Percentiles rank a stretch among this genome's conserved stretches.
These are phyloP conservation scores for Thymelicus sylvestris DNA, from an alignment of 2,888 invertebrate genomes.

Conservation along the genomic window DNA sequence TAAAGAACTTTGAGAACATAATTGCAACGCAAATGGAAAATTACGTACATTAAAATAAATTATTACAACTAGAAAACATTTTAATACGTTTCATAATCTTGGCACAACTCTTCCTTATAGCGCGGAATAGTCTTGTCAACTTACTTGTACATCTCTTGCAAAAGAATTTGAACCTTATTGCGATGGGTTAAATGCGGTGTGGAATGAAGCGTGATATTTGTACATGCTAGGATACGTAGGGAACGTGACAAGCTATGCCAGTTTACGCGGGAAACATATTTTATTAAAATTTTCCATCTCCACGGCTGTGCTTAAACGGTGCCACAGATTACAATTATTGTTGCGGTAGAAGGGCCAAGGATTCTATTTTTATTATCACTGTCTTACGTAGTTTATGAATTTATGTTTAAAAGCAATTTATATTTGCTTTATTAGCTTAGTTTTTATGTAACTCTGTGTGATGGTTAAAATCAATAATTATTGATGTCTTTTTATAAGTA, in stretches of 20 bases:
- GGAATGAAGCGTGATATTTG: conserved; percentile 40
- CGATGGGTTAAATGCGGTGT: conserved; percentile 40
- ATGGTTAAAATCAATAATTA: too few relatives aligned
- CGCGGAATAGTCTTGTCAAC: conserved; percentile 44
- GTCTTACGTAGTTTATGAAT: too few relatives aligned
- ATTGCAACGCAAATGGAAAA: conserved; percentile 44
- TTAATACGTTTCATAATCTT: conserved; percentile 63
- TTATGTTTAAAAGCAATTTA: too few relatives aligned
- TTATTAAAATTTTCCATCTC: conserved; percentile 77
- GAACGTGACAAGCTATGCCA: conserved; percentile 64
- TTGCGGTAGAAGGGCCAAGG: conserved; percentile 9
- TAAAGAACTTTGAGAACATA: conserved; percentile 23
- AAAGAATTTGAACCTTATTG: conserved; percentile 42
- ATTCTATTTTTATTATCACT: not conserved
- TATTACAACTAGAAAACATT: conserved; percentile 55
- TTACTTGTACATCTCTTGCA: not conserved
- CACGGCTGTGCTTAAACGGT: conserved; percentile 56
- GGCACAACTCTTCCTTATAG: conserved; percentile 65
- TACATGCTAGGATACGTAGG: conserved; percentile 63
- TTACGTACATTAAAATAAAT: conserved; percentile 54
- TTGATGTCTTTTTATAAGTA: too few relatives aligned
- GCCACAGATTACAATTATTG: conserved; percentile 52
- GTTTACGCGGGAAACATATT: conserved; percentile 72
- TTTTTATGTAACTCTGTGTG: too few relatives aligned
- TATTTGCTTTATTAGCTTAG: too few relatives aligned